phyloP scores from a whole-genome alignment of 2,113 vertebrate species.

The human region DNA sequence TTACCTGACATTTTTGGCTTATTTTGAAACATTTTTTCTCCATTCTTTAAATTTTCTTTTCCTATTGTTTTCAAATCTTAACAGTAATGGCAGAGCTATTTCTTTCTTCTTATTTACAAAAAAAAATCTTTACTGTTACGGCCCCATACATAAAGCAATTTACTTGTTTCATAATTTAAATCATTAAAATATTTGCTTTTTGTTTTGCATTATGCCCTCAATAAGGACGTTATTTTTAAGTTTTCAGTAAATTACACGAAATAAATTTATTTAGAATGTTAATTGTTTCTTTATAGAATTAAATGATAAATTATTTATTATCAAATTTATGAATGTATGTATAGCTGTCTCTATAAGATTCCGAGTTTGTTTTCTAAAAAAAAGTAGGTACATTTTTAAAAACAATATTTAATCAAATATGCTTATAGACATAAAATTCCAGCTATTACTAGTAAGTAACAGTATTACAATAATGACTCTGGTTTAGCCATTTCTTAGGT shows the following conservation, averaged over 20 bases:
- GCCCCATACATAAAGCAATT: neutral
- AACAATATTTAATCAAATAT: neutral
- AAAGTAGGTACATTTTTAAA: neutral
- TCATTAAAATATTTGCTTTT: neutral
- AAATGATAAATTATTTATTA: slow-evolving; percentile 1
- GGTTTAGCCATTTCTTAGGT: slow-evolving; percentile 30
- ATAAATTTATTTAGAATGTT: neutral
- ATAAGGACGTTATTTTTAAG: neutral
- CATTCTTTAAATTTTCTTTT: slow-evolving; percentile 72
- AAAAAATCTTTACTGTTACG: neutral
- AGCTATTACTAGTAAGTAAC: neutral
- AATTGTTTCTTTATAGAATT: neutral
- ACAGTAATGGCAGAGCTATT: slow-evolving; percentile 18
- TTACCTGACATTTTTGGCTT: slow-evolving; percentile 83
- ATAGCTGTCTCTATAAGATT: neutral
- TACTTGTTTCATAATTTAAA: neutral
- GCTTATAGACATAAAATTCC: neutral
- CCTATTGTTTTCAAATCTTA: slow-evolving; percentile 64
- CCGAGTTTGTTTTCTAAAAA: neutral
- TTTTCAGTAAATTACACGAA: neutral
- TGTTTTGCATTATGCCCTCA: neutral
- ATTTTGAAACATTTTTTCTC: slow-evolving; percentile 73
- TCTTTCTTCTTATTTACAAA: slow-evolving; percentile 43
- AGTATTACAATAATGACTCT: neutral
- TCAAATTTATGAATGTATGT: neutral